Evolutionary conservation across 2,888 invertebrate species (phyloP).

Genomic region (Folsomia candida): DNA sequence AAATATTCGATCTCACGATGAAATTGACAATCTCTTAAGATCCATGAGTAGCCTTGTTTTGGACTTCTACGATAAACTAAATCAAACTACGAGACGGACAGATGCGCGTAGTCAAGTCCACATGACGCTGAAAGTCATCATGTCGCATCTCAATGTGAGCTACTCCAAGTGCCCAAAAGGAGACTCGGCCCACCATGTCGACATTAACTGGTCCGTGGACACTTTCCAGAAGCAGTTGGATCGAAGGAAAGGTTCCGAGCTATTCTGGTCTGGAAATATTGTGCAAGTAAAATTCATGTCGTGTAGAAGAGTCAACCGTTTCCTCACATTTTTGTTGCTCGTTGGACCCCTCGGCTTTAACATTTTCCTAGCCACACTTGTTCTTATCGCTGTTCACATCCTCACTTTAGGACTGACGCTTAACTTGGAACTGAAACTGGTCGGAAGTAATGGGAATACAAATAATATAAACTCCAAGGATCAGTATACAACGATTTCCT

Average conservation of each 20-base stretch:
- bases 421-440: not conserved
- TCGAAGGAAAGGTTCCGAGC: not conserved
- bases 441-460: not conserved
- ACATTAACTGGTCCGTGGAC: not conserved
- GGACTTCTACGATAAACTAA: not conserved
- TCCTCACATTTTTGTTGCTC: not conserved
- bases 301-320: not conserved
- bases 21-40: not conserved
- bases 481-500: not conserved
- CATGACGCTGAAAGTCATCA: not conserved
- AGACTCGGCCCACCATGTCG: not conserved
- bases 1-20: not conserved
- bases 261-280: not conserved
- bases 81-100: not conserved
- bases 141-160: not conserved
- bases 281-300: not conserved
- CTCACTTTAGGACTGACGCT: not conserved
- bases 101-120: not conserved
- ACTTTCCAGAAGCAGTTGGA: not conserved
- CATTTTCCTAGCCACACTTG: not conserved
- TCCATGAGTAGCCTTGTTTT: not conserved
- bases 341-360: not conserved
- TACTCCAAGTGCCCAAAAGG: not conserved
- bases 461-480: not conserved
- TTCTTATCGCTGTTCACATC: not conserved